phyloP scores from a whole-genome alignment of 92 coral and sea anemone species.

The Plumapathes pennacea region DNA sequence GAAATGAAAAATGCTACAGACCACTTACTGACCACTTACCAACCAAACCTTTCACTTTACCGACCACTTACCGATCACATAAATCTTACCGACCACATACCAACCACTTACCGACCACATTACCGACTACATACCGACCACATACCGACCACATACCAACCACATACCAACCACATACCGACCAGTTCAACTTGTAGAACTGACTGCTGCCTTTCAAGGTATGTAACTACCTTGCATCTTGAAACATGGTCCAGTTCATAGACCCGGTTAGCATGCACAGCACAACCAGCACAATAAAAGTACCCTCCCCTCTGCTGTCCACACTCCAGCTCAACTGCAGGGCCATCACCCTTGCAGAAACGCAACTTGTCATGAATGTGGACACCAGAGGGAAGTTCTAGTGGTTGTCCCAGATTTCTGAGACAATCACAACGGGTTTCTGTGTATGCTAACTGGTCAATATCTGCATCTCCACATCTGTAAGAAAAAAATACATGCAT shows the following conservation, averaged over 20 bases:
- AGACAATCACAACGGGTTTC: conserved; percentile 21
- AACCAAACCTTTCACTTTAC: too few species aligned
- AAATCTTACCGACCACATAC: too few species aligned
- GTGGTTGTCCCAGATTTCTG: not conserved
- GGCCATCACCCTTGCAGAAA: conserved; percentile 18
- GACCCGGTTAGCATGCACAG: not conserved
- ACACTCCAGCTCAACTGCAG: not conserved
- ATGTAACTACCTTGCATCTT: conserved; percentile 6
- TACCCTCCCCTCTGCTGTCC: conserved; percentile 27
- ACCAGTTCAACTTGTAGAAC: too few species aligned
- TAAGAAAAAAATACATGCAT: conserved; percentile 31
- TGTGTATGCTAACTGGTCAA: conserved; percentile 22
- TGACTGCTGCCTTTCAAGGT: not conserved
- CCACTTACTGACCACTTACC: too few species aligned
- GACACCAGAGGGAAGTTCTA: not conserved
- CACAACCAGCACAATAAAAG: conserved; percentile 33
- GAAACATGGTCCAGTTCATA: conserved; percentile 28
- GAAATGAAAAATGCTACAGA: too few species aligned
- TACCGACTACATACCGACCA: too few species aligned
- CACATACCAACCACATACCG: too few species aligned
- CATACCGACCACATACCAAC: too few species aligned
- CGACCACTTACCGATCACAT: too few species aligned
- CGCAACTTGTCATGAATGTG: conserved; percentile 8
- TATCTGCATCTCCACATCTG: conserved; percentile 18
- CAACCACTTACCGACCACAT: too few species aligned